Conservation (phyloP, 2,113 vertebrate species). For the Oxyura jamaicensis region DNA sequence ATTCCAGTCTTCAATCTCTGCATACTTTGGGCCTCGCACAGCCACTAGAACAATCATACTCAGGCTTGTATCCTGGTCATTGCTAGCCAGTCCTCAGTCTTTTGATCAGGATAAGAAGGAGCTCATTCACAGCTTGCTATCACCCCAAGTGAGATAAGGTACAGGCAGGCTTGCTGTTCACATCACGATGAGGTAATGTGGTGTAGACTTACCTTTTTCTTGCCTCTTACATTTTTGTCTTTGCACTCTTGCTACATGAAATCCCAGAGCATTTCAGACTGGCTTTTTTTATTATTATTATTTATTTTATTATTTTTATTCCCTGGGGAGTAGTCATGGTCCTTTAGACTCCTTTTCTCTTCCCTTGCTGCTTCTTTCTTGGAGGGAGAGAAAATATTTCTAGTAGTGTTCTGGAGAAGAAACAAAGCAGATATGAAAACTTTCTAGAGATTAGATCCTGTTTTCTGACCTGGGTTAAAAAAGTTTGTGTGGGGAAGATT, state of each 20-base stretch:
- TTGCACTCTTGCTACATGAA: not conserved
- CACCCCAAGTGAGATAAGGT: not conserved
- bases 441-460: not conserved
- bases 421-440: not conserved
- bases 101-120: not conserved
- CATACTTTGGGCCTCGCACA: not conserved
- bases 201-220: not conserved
- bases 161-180: not conserved
- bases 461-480: not conserved
- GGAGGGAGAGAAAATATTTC: not conserved
- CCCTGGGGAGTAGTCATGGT: not conserved
- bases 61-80: not conserved
- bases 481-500: not conserved
- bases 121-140: not conserved
- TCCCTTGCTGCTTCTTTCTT: not conserved
- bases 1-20: not conserved
- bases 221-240: not conserved
- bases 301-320: too few species aligned
- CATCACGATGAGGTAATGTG: not conserved
- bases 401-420: not conserved
- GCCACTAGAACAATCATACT: not conserved
- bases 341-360: not conserved
- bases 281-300: not conserved
- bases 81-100: not conserved
- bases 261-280: not conserved